Conservation (phyloP, 2,797 vertebrate genomes). For the Cacajao melanocephalus region DNA sequence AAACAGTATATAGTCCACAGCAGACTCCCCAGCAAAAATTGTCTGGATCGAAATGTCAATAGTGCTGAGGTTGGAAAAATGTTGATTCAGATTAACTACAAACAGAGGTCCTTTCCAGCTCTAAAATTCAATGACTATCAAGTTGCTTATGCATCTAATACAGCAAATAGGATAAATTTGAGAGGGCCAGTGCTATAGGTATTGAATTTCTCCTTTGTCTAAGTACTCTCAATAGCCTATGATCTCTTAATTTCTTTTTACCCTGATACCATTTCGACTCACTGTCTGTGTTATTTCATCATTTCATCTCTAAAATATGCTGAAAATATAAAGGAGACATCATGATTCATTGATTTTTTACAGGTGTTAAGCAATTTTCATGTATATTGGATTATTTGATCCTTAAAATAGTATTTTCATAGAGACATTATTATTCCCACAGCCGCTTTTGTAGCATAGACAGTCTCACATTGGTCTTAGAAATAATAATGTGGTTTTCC, state of each 20-base stretch:
- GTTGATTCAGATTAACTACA: neutral
- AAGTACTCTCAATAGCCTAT: neutral
- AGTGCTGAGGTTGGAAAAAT: neutral
- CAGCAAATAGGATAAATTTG: neutral
- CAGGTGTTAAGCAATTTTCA: neutral
- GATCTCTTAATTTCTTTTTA: neutral
- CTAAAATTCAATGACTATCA: neutral
- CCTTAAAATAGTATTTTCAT: neutral
- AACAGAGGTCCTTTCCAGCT: neutral
- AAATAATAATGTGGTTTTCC: neutral
- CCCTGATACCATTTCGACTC: neutral
- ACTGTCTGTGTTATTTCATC: neutral
- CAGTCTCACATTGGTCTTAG: neutral
- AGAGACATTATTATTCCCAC: accelerated
- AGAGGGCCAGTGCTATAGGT: neutral
- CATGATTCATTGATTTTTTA: neutral
- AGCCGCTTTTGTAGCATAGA: neutral
- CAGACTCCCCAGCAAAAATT: neutral
- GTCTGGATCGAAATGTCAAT: neutral
- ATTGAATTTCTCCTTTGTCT: neutral
- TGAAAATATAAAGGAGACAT: neutral
- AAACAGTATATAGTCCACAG: neutral
- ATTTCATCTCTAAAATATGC: accelerated
- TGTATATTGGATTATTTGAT: neutral
- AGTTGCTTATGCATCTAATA: neutral